A percentile compares a stretch with the other conserved stretches of the same genome.
These are phyloP conservation scores for Drosophila kambysellisi DNA, from an alignment of 2,888 invertebrate genomes.

Conservation along the genomic window DNA sequence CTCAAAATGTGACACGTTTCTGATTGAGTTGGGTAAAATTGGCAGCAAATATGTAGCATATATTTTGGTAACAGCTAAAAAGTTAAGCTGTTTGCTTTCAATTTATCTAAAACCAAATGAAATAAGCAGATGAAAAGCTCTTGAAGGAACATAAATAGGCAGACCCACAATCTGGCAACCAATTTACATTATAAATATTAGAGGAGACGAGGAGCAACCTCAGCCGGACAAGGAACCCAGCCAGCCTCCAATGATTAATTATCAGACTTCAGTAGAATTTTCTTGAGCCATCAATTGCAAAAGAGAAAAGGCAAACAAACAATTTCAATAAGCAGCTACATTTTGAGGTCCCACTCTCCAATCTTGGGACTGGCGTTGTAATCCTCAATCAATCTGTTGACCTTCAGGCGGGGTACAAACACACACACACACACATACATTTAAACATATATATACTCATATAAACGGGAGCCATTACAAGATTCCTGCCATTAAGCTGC, in stretches of 20 bases:
- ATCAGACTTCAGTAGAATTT: conserved; percentile 61
- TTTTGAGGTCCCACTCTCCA: not conserved
- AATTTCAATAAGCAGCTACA: conserved; percentile 61
- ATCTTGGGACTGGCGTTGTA: conserved; percentile 24
- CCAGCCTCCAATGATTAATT: conserved; percentile 68
- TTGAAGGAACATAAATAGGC: conserved; percentile 8
- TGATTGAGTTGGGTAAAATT: conserved; percentile 36
- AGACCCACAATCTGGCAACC: conserved; percentile 28
- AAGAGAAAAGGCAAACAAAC: conserved; percentile 41
- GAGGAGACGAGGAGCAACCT: conserved; percentile 6
- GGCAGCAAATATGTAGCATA: not conserved
- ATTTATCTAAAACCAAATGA: conserved; percentile 33
- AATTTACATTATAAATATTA: conserved; percentile 75
- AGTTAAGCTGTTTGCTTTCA: conserved; percentile 36
- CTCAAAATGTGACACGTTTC: not conserved
- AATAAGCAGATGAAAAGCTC: conserved; percentile 9
- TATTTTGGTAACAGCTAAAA: conserved; percentile 8
- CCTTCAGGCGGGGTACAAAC: conserved; percentile 50
- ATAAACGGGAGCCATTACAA: conserved; percentile 56
- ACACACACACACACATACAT: not conserved
- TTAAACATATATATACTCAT: not conserved
- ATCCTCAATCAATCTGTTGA: conserved; percentile 78
- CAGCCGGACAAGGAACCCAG: not conserved
- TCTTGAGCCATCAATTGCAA: conserved; percentile 67
- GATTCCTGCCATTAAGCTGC: conserved; percentile 71